These are phyloP conservation scores for Euzetes globulus DNA, from an alignment of 2,888 invertebrate species.

Conservation along the genomic window DNA sequence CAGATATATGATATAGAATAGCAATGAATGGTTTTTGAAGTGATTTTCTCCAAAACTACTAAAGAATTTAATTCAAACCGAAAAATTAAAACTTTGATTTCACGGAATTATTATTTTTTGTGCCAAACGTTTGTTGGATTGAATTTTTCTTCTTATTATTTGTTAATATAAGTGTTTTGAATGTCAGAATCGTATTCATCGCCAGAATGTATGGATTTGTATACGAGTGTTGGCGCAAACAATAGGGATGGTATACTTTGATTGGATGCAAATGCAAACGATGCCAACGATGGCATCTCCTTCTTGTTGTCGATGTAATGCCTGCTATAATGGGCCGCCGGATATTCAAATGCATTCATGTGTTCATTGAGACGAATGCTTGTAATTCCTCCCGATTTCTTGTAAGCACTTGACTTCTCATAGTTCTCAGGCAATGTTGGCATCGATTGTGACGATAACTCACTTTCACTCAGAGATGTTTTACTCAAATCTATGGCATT, in stretches of 20 bases:
- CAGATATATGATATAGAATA: too few relatives aligned
- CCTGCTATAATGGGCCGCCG: not conserved
- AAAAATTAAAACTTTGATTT: too few relatives aligned
- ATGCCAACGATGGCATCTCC: not conserved
- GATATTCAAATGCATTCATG: constrained; percentile 23
- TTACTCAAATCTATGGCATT: not conserved
- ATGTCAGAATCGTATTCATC: not conserved
- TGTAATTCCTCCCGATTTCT: constrained; percentile 13
- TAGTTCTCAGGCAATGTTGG: not conserved
- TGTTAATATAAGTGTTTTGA: constrained; percentile 4
- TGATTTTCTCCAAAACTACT: too few relatives aligned
- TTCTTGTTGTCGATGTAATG: not conserved
- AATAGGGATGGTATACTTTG: constrained; percentile 1
- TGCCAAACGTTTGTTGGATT: not conserved
- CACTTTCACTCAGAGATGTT: not conserved
- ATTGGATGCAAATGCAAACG: constrained; percentile 23
- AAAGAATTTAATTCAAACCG: not conserved
- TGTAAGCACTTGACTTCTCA: not conserved
- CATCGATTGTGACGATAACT: not conserved
- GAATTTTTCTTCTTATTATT: constrained; percentile 1
- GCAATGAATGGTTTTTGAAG: too few relatives aligned
- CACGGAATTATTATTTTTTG: too few relatives aligned
- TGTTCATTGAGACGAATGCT: not conserved
- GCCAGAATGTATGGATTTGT: not conserved
- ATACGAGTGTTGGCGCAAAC: constrained; percentile 9